Base-by-base conservation (phyloP, 2,113 vertebrate genomes). In the Brachypodius melanocephalos region DNA sequence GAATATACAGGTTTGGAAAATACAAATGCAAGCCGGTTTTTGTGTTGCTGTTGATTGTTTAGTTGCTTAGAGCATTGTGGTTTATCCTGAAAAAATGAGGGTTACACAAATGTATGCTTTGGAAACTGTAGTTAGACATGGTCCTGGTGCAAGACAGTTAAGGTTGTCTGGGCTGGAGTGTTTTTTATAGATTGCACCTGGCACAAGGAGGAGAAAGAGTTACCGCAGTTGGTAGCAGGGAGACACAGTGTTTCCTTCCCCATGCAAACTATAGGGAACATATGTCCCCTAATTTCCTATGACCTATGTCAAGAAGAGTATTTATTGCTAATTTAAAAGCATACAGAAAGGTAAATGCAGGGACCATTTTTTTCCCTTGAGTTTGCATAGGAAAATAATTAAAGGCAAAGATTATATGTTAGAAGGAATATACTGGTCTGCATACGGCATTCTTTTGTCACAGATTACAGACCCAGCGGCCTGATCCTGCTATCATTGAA, bases 371-470 rank as follows among this genome's bases (percentile, higher is more conserved):
- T 49, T 54, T 51, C 40, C 34, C 92, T 96, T 63, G 68, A 96
- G 81, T 65, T 85, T 94, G 75, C 85, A 77, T 36, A 46, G 79
- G 65, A 94, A 92, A 96, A 88, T 73, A 93, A 79, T 42, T 71
- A 90, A 85, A 82, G 68, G 46, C 45, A 55, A 95, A 61, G 32
- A 20, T 19, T 73, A 45, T 40, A n/a, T 36, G 10, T 90, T 87
- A 40, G 43, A 32, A 59, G 14, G 17, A 42, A 24, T 34, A 10
- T 36, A 29, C 32, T 84, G 46, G 42, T 90, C 58, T 74, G 78
- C 46, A 34, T 68, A 65, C 46, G 51, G 40, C 49, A 61, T 94
- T 84, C 14, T 48, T 81, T 92, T 68, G 54, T 83, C 88, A 46
- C 34, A 81, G 49, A 73, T 93, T 74, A 54, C 58, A 88, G 85